Percentiles rank a stretch among this genome's conserved stretches.
Evolutionary conservation across 1,140 invertebrate species (phyloP).

Genomic region (Drosophila suzukii): DNA sequence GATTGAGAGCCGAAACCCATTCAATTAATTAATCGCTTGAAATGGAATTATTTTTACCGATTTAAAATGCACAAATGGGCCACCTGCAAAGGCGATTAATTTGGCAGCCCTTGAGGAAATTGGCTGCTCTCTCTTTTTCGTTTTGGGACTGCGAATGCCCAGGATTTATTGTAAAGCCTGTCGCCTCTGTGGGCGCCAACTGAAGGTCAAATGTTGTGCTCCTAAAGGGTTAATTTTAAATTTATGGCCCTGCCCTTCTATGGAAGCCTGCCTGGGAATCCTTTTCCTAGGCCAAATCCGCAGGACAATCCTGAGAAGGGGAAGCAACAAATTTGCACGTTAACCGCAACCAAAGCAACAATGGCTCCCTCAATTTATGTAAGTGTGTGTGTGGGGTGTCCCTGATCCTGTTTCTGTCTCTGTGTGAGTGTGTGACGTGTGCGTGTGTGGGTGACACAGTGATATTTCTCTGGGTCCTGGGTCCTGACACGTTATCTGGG

Average conservation of each 20-base stretch:
- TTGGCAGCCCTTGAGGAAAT: conserved; percentile 25
- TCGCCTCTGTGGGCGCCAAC: background rate
- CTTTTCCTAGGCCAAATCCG: conserved; percentile 47
- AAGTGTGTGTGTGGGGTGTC: conserved; percentile 36
- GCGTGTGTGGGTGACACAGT: conserved; percentile 67
- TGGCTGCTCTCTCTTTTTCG: background rate
- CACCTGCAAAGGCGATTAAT: conserved; percentile 48
- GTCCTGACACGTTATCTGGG: conserved; percentile 66
- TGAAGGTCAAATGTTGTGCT: conserved; percentile 68
- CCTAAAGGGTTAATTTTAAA: conserved; percentile 82
- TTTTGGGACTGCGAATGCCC: background rate
- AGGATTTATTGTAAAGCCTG: conserved; percentile 18
- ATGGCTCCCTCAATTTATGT: conserved; percentile 42
- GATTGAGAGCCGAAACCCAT: conserved; percentile 39
- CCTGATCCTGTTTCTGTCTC: too few relatives aligned
- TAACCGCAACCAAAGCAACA: conserved; percentile 53
- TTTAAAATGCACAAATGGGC: conserved; percentile 38
- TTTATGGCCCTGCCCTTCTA: conserved; percentile 70
- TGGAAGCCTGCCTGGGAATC: conserved; percentile 27
- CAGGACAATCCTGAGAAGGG: conserved; percentile 51
- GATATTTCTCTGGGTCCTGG: conserved; percentile 61
- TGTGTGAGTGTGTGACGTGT: conserved; percentile 8
- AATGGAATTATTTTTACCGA: conserved; percentile 34
- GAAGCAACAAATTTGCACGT: conserved; percentile 70
- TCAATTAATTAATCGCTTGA: conserved; percentile 52